phyloP scores from a whole-genome alignment of 2,888 invertebrate genomes.

The Dynastes tityus region DNA sequence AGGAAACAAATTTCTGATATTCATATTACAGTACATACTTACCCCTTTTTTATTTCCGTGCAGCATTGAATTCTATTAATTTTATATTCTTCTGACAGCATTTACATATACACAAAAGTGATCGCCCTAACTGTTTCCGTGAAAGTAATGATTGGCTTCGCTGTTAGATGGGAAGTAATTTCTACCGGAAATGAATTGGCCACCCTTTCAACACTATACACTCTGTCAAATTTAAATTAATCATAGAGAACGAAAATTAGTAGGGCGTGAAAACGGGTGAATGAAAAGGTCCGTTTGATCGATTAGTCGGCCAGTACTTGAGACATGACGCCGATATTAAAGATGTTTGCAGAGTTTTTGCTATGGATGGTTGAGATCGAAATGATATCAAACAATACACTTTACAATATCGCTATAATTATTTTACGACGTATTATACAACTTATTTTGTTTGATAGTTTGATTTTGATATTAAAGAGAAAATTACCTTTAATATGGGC shows the following conservation, averaged over 20 bases:
- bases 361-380: slow-evolving; percentile 16
- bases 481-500: too few relatives aligned
- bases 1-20: too few relatives aligned
- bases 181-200: slow-evolving; percentile 30
- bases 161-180: slow-evolving; percentile 13
- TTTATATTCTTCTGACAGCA: not conserved
- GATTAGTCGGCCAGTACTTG: not conserved
- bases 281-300: slow-evolving; percentile 17
- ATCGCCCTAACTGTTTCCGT: not conserved
- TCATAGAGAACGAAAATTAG: slow-evolving; percentile 23
- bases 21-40: too few relatives aligned
- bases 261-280: slow-evolving; percentile 25
- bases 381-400: not conserved
- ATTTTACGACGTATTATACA: too few relatives aligned
- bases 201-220: not conserved
- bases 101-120: not conserved
- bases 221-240: slow-evolving; percentile 10
- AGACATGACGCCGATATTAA: slow-evolving; percentile 25
- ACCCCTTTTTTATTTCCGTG: too few relatives aligned
- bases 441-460: too few relatives aligned
- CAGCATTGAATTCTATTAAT: not conserved
- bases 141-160: slow-evolving; percentile 1
- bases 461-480: too few relatives aligned
- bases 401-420: not conserved
- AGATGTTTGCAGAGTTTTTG: slow-evolving; percentile 15